Base-by-base conservation (phyloP, 92 coral and sea anemone species). In the Palythoa grandis region DNA sequence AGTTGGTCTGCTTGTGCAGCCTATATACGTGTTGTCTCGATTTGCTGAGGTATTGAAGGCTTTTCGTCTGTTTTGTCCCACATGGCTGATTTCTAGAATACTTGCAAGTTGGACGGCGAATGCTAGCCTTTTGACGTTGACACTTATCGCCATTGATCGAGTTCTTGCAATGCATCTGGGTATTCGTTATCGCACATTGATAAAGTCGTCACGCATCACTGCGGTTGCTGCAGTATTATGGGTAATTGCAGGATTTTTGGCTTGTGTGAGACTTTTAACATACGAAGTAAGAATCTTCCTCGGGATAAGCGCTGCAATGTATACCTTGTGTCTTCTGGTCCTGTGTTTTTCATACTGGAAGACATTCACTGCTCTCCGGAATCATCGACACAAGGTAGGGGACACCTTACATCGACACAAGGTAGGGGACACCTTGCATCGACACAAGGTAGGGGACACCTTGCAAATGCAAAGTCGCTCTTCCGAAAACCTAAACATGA, bases 131-230 rank as follows among this genome's bases (percentile, higher is more conserved):
- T 24, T 82, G 5, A 90, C 90, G 40, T 83, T 87, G 68, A 86
- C 92, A n/a, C 86, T 82, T 12, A 84, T 90, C 6, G 88, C 87
- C 10, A 69, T 90, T 22, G 92, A 90, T 38, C 87, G 92, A 40
- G 88, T 86, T 48, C 87, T 90, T 17, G 92, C 92, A 3, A 52
- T 90, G 82, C 72, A 83, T 24, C 87, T 86, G 22, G 71, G 92
- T 1, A 77, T 77, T 71, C 83, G 82, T 29, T 86, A 90, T 52
- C 90, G 92, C 11, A 35, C 83, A 11, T 70, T 87, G 7, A 85
- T 90, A 4, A 90, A 86, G 29, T 66, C 68, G 7, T 70, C 69
- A 83, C 88, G 86, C 43, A 71, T 87, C 78, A 60, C 63, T 17
- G 11, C 76, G 5, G 63, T 70, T n/a, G 76, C 86, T 20, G 70